Evolutionary conservation across 2,888 invertebrate species (phyloP).

Genomic region (Eilema sororculum): DNA sequence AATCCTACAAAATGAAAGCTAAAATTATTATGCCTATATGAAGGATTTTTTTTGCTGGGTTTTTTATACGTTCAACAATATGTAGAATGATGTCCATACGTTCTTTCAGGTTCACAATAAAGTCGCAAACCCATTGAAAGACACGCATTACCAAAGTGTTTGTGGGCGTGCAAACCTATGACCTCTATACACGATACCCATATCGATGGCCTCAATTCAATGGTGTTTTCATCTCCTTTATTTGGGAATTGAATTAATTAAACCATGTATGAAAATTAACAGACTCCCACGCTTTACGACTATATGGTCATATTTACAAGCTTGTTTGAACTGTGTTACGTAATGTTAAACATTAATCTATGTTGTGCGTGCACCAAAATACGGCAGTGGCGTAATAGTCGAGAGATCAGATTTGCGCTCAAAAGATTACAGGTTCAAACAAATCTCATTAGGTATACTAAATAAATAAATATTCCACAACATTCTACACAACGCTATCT

Average conservation of each 20-base stretch:
- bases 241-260: neutral
- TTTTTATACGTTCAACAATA: neutral
- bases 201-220: slow-evolving; percentile 17
- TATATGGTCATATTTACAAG: neutral
- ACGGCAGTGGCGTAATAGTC: no score
- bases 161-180: slow-evolving; percentile 13
- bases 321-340: neutral
- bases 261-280: neutral
- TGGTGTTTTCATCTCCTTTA: slow-evolving; percentile 18
- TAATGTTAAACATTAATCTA: neutral
- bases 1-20: no score
- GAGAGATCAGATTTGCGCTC: no score
- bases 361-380: no score
- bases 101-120: neutral
- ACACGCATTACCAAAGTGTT: neutral
- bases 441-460: no score
- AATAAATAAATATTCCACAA: no score
- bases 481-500: no score
- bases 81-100: neutral
- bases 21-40: no score
- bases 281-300: neutral
- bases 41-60: neutral
- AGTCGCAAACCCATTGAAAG: slow-evolving; percentile 6
- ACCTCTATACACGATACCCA: neutral
- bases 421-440: no score